These are phyloP conservation scores for Heterotis niloticus DNA, from an alignment of 2,113 vertebrate genomes.

Conservation along the genomic window DNA sequence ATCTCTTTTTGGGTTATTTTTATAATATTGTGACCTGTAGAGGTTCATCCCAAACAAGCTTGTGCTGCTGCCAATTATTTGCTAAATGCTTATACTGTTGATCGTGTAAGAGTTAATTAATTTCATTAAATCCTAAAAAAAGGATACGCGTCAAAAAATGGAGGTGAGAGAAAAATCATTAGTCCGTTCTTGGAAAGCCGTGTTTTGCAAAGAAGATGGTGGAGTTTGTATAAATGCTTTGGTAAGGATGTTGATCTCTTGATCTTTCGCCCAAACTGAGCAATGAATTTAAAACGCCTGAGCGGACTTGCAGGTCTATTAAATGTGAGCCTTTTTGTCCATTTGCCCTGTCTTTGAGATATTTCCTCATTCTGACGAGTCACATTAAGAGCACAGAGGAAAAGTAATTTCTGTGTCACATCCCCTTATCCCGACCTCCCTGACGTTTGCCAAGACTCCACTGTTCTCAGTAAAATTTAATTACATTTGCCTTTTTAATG, in stretches of 20 bases:
- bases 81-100: constrained; percentile 1
- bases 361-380: constrained; percentile 63
- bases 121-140: neutral
- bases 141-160: neutral
- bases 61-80: neutral
- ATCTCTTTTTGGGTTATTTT: neutral
- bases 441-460: constrained; percentile 57
- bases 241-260: constrained; percentile 36
- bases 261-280: constrained; percentile 11
- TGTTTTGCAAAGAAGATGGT: neutral
- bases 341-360: constrained; percentile 51
- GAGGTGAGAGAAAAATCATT: neutral
- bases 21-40: constrained; percentile 5
- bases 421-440: constrained; percentile 62
- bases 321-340: constrained; percentile 62
- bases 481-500: constrained; percentile 71
- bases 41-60: neutral
- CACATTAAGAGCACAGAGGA: constrained; percentile 62
- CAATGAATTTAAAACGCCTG: neutral
- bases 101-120: constrained; percentile 1
- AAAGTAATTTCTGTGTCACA: constrained; percentile 70
- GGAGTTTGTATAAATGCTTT: constrained; percentile 1
- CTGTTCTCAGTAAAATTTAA: constrained; percentile 60
- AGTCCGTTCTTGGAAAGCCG: neutral
- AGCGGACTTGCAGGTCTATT: constrained; percentile 51